Evolutionary conservation across 2,888 invertebrate genomes (phyloP), one percentile per base, ranked within the genome.

Genomic region (Melikaiella ostensackeni): DNA sequence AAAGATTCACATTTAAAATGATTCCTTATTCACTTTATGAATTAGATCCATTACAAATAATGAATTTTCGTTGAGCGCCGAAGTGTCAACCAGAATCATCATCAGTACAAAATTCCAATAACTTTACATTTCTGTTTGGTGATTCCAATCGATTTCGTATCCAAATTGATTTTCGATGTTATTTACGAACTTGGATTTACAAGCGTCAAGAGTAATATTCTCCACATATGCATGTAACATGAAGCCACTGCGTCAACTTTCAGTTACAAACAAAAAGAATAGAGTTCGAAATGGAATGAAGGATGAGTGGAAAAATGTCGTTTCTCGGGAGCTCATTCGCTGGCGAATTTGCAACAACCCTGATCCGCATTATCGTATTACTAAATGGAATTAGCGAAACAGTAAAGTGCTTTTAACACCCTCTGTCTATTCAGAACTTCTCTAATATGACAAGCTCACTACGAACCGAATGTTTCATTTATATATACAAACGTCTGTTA

Each of bases 391-490:
- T 90, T 88, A 89, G 88, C 85, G 81, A 84, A 89, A 89, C 90
- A 90, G 86, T 89, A 87, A 89, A 90, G 88, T 89, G 90, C 90
- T 90, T 90, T 90, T 89, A 90, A 89, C 89, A 86, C 83, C 79
- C 81, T 83, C 83, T 87, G 88, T 89, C 86, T 84, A 85, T 85
- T 83, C 83, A 85, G 88, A 50, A 87, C 86, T 87, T 82, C 83
- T 83, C 88, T 90, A 88, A 90, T 89, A 89, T 89, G 89, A 89
- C 89, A 88, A 90, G 88, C 88, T 86, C 85, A 81, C 82, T 81
- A 82, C 79, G 78, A 75, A 61, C 1, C n/a, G 30, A 63, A 46
- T 27, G 35, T 35, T 75, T 61, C 64, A 35, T 63, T 74, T 74
- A 74, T 77, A 61, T 66, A 66, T 79, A 75, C 80, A 79, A 80